phyloP scores from a whole-genome alignment of 2,797 vertebrate species.

The Microctenopoma stevenorrisi region DNA sequence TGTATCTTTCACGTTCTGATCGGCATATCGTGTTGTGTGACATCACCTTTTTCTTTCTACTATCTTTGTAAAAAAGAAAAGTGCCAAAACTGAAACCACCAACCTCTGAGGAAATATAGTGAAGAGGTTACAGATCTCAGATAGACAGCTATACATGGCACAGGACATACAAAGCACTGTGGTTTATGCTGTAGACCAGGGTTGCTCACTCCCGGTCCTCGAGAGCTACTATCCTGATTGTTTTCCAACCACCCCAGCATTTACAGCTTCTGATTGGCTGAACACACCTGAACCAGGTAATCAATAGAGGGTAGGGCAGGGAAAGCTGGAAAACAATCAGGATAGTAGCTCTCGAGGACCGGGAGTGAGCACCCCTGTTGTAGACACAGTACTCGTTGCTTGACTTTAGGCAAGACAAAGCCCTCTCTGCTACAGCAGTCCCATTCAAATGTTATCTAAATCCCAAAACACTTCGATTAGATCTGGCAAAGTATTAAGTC shows the following conservation, averaged over 20 bases:
- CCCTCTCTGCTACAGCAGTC: constrained; percentile 37
- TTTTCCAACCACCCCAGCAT: too few relatives aligned
- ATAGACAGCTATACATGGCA: neutral
- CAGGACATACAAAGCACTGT: neutral
- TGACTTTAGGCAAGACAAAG: constrained; percentile 14
- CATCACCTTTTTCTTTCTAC: too few relatives aligned
- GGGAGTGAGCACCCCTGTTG: neutral
- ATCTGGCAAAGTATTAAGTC: constrained; percentile 81
- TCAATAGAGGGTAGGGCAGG: too few relatives aligned
- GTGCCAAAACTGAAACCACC: neutral
- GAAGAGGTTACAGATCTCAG: neutral
- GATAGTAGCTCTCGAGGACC: too few relatives aligned
- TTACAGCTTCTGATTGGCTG: too few relatives aligned
- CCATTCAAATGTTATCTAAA: constrained; percentile 70
- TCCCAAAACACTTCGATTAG: constrained; percentile 75
- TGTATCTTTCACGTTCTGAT: neutral
- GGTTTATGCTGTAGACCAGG: neutral
- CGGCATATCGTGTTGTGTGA: neutral
- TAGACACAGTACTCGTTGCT: neutral
- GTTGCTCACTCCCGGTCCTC: too few relatives aligned
- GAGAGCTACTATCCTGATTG: too few relatives aligned
- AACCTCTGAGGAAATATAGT: neutral
- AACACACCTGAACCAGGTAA: too few relatives aligned
- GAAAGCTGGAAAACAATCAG: too few relatives aligned
- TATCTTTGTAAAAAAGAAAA: neutral